These are phyloP conservation scores for Cephalopholis sonnerati DNA, from an alignment of 2,113 vertebrate genomes.

Conservation along the genomic window DNA sequence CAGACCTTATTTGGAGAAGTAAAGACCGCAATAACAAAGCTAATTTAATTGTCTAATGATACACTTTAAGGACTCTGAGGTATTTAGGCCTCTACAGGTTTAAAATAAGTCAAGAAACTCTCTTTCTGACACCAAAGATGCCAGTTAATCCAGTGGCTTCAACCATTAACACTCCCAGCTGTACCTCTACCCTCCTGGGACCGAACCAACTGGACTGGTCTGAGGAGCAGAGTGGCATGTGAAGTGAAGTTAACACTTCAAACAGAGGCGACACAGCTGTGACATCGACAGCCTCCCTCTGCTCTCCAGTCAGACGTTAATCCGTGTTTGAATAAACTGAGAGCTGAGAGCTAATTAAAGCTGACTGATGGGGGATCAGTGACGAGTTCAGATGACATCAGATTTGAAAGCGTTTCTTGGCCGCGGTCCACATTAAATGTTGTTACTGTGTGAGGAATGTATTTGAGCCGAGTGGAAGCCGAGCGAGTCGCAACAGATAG, in stretches of 20 bases:
- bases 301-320: constrained; percentile 25
- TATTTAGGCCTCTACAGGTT: not conserved
- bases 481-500: not conserved
- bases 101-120: not conserved
- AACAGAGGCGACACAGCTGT: constrained; percentile 47
- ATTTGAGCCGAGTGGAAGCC: not conserved
- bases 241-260: constrained; percentile 45
- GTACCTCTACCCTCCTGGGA: constrained; percentile 2
- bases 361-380: constrained; percentile 44
- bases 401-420: constrained; percentile 26
- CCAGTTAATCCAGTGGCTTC: constrained; percentile 4
- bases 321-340: constrained; percentile 35
- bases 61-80: not conserved
- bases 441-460: not conserved
- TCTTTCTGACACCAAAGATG: not conserved
- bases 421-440: constrained; percentile 9
- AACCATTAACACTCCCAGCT: constrained; percentile 8
- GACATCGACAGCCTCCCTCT: not conserved
- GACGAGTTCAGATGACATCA: constrained; percentile 16
- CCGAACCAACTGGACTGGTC: constrained; percentile 4
- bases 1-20: constrained; percentile 32
- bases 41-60: constrained; percentile 4
- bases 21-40: not conserved
- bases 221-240: not conserved
- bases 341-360: constrained; percentile 43